Evolutionary conservation across 2,113 vertebrate species (phyloP).

Genomic region (Ammospiza caudacuta): DNA sequence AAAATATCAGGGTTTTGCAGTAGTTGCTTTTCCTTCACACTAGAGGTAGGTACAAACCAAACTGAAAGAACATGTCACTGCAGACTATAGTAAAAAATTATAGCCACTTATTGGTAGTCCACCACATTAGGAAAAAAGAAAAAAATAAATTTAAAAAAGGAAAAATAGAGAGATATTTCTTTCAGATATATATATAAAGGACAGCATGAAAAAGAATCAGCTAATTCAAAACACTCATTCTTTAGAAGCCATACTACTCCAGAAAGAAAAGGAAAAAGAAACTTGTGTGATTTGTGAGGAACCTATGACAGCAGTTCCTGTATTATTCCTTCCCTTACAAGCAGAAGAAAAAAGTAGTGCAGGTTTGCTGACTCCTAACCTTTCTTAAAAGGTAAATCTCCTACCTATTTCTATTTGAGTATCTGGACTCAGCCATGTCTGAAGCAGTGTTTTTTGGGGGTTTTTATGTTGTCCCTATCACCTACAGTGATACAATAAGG

Average conservation of each 20-base stretch:
- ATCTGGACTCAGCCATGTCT: background rate
- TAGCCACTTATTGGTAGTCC: background rate
- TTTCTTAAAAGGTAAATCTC: background rate
- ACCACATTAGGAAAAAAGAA: background rate
- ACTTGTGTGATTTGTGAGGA: background rate
- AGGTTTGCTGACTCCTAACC: background rate
- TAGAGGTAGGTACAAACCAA: background rate
- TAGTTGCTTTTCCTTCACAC: background rate
- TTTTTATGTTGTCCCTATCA: background rate
- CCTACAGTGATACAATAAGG: background rate
- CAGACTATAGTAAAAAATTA: background rate
- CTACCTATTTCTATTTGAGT: background rate
- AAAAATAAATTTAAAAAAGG: rapidly evolving
- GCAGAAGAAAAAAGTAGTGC: background rate
- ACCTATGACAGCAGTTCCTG: background rate
- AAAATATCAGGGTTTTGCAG: background rate
- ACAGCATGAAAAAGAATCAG: background rate
- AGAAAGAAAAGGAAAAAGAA: background rate
- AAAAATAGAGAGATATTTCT: background rate
- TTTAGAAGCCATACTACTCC: background rate
- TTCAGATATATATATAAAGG: background rate
- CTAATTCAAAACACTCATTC: background rate
- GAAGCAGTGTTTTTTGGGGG: background rate
- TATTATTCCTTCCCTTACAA: background rate
- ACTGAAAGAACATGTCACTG: background rate